Evolutionary conservation across 2,888 invertebrate genomes (phyloP).

Genomic region (Melikaiella ostensackeni): DNA sequence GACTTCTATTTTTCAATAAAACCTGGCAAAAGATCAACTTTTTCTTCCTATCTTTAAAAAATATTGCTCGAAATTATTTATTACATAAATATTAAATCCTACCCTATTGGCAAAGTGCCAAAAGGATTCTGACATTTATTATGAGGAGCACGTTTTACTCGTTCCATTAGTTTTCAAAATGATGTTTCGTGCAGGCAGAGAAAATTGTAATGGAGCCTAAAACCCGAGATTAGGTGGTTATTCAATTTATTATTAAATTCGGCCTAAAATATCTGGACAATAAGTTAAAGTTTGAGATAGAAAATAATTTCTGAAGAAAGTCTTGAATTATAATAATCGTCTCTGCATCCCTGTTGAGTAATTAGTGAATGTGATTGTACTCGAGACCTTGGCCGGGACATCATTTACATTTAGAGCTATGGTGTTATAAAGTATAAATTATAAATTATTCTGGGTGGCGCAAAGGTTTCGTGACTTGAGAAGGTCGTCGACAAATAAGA

Average conservation of each 20-base stretch:
- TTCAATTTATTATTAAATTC: background rate
- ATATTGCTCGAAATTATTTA: background rate
- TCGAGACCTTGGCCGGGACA: background rate
- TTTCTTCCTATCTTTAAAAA: background rate
- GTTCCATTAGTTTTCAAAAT: background rate
- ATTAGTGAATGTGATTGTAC: background rate
- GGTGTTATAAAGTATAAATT: background rate
- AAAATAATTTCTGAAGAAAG: background rate
- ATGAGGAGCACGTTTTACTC: slow-evolving; percentile 9
- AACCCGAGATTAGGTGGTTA: background rate
- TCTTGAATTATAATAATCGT: background rate
- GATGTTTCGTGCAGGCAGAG: background rate
- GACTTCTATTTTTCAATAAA: background rate
- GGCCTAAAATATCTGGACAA: background rate
- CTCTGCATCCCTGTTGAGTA: background rate
- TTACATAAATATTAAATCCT: background rate
- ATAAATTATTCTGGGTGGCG: slow-evolving; percentile 29
- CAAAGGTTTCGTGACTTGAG: slow-evolving; percentile 13
- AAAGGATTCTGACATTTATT: slow-evolving; percentile 6
- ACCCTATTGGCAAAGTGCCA: background rate
- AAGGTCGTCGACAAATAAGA: slow-evolving; percentile 19
- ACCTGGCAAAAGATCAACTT: background rate
- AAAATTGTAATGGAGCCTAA: background rate
- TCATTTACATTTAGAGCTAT: slow-evolving; percentile 1
- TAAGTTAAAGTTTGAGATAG: background rate